These are phyloP conservation scores for Microvelia longipes DNA, from an alignment of 1,140 invertebrate genomes.

Conservation along the genomic window DNA sequence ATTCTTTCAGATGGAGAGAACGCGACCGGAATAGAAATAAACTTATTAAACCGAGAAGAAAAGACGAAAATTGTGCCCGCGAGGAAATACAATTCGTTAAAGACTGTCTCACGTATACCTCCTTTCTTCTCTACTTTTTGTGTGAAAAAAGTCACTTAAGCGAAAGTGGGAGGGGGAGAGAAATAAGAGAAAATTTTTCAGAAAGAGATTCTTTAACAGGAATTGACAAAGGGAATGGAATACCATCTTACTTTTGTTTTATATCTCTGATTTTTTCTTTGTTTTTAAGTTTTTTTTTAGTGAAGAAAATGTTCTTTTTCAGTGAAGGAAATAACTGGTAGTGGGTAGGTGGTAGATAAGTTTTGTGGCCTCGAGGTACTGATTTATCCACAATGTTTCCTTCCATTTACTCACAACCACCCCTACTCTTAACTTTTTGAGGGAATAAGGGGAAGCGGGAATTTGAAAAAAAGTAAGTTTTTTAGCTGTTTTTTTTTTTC, in stretches of 20 bases:
- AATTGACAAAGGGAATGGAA: not conserved
- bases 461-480: not conserved
- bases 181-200: not conserved
- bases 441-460: too few relatives aligned
- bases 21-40: not conserved
- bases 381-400: not conserved
- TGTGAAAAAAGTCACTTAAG: not conserved
- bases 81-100: not conserved
- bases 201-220: not conserved
- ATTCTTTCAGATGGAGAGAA: too few relatives aligned
- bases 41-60: not conserved
- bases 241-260: not conserved
- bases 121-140: not conserved
- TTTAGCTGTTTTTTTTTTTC: not conserved
- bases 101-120: not conserved
- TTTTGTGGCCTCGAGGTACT: not conserved
- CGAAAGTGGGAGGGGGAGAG: not conserved
- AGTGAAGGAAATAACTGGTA: not conserved
- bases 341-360: not conserved
- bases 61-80: not conserved
- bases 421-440: not conserved
- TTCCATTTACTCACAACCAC: not conserved
- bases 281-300: not conserved
- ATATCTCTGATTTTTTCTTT: not conserved
- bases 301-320: not conserved